These are phyloP conservation scores for Ptyas mucosa DNA, from an alignment of 2,113 vertebrate species.

Conservation along the genomic window DNA sequence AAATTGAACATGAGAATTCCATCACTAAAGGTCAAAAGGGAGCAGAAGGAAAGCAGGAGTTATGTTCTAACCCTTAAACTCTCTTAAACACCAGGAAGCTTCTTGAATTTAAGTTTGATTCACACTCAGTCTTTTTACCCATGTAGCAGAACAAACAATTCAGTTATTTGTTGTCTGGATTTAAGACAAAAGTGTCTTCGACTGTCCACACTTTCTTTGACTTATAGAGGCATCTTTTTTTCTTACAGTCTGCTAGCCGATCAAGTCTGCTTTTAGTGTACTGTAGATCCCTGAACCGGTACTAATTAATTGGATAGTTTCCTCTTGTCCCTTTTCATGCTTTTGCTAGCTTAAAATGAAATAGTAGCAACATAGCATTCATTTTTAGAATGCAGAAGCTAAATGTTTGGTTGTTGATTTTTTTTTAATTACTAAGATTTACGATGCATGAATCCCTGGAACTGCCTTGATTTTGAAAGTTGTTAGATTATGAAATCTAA, in stretches of 20 bases:
- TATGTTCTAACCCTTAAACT: neutral
- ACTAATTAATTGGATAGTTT: slow-evolving; percentile 49
- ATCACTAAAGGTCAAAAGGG: neutral
- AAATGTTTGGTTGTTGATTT: neutral
- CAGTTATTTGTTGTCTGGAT: neutral
- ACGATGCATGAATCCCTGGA: neutral
- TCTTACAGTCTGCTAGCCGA: slow-evolving; percentile 1
- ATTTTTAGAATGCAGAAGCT: neutral
- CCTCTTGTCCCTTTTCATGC: slow-evolving; percentile 28
- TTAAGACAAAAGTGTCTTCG: neutral
- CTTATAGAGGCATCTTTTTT: slow-evolving; percentile 1
- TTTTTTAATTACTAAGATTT: neutral
- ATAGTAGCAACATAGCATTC: neutral
- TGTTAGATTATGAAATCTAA: neutral
- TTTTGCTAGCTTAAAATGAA: neutral
- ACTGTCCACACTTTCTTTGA: neutral
- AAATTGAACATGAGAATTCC: neutral
- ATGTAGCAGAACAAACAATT: neutral
- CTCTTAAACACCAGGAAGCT: neutral
- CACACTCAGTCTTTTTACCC: neutral
- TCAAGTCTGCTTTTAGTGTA: neutral
- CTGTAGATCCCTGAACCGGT: slow-evolving; percentile 21
- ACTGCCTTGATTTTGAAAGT: neutral
- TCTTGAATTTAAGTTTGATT: neutral
- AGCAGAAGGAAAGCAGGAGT: neutral